These are phyloP conservation scores for Rhaphigaster nebulosa DNA, from an alignment of 2,888 invertebrate species.

Conservation along the genomic window DNA sequence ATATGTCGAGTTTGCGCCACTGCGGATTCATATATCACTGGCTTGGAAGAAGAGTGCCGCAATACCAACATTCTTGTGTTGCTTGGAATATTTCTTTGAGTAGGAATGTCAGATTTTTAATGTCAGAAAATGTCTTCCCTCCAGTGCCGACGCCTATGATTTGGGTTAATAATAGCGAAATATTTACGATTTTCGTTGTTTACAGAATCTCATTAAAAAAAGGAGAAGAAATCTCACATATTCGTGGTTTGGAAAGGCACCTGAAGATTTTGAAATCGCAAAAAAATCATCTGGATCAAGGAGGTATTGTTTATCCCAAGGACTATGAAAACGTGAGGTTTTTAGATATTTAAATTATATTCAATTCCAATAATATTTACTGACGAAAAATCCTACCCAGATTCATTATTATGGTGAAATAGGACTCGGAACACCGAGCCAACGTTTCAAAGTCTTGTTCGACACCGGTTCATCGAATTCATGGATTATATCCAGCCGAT, in stretches of 20 bases:
- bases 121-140: no score
- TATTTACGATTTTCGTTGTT: neutral
- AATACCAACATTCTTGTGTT: no score
- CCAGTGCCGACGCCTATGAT: no score
- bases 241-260: neutral
- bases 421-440: slow-evolving; percentile 90
- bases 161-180: no score
- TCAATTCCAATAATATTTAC: neutral
- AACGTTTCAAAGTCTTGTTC: slow-evolving; percentile 94
- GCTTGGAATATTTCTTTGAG: no score
- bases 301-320: neutral
- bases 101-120: no score
- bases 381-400: slow-evolving; percentile 69
- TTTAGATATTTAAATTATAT: neutral
- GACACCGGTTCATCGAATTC: slow-evolving; percentile 99
- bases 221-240: neutral
- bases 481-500: slow-evolving; percentile 98
- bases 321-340: slow-evolving; percentile 3
- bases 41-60: no score
- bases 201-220: neutral
- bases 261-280: neutral
- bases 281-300: neutral
- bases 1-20: no score
- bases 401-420: slow-evolving; percentile 97
- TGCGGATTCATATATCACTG: no score